These are phyloP conservation scores for Vanessa tameamea DNA, from an alignment of 1,140 invertebrate genomes.

Conservation along the genomic window DNA sequence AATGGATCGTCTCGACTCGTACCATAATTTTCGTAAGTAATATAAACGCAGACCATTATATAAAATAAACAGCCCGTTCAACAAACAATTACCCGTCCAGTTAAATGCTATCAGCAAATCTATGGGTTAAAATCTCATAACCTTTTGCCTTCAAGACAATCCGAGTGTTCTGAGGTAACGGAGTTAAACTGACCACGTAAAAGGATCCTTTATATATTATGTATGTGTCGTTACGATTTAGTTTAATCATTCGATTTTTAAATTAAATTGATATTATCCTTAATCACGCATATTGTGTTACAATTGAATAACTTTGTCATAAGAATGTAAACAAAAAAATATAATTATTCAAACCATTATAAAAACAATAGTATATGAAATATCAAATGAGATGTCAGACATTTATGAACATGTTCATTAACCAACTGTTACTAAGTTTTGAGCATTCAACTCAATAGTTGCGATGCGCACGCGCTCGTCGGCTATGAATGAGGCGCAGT, in stretches of 20 bases:
- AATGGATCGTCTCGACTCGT: conserved; percentile 52
- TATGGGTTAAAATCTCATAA: conserved; percentile 74
- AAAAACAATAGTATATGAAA: neutral
- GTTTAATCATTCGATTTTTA: neutral
- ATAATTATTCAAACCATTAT: neutral
- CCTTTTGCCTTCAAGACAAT: conserved; percentile 72
- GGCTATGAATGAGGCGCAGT: conserved; percentile 68
- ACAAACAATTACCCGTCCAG: conserved; percentile 70
- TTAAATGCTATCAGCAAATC: conserved; percentile 74
- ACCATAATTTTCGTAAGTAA: conserved; percentile 64
- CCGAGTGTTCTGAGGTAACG: conserved; percentile 47
- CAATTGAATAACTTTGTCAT: no score
- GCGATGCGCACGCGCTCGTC: conserved; percentile 46
- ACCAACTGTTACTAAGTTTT: conserved; percentile 8
- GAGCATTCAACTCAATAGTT: conserved; percentile 32
- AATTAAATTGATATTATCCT: no score
- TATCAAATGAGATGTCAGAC: neutral
- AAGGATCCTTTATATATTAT: conserved; percentile 46
- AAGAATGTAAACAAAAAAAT: neutral
- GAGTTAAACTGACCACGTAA: conserved; percentile 41
- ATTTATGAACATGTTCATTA: conserved; percentile 17
- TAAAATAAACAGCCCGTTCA: conserved; percentile 69
- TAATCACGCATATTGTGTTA: no score
- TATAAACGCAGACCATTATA: conserved; percentile 64
- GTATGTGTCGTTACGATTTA: conserved; percentile 31